Evolutionary conservation across 2,113 vertebrate genomes (phyloP), one percentile per base, ranked within the genome.

Genomic region (Corydoras maculifer): DNA sequence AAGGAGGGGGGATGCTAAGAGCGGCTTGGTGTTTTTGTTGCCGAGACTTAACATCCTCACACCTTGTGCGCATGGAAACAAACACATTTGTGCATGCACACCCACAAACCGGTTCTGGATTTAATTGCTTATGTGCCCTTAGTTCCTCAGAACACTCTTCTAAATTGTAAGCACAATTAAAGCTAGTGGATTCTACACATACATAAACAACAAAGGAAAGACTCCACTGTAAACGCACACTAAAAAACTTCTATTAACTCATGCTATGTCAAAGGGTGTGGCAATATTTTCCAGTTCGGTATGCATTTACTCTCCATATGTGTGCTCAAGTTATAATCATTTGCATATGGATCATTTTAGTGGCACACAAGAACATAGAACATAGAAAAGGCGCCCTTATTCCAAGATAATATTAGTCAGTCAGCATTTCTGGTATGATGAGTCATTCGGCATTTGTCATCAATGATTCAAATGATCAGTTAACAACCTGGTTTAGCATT

Each of bases 1-100:
- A 8, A 3, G n/a, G 15, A 15, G 58, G 12, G 10, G 31, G 73
- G 55, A 13, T 9, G 55, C 51, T 73, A 66, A 67, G 30, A 54
- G 15, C 35, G 8, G 72, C 57, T 31, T 49, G 71, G 74, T 71
- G 74, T 71, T 75, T 70, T 70, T 62, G 58, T 49, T 68, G 58
- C 69, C 68, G 53, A 58, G 51, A 68, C 59, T 63, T 72, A 60
- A 62, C 65, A 72, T 51, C 30, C 43, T 68, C 55, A 62, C 59
- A 76, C 69, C 59, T 68, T 30, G 54, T 15, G 32, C 70, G 30
- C 58, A 31, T 32, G 35, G 8, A 48, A 57, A 55, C 62, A 61
- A 54, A 64, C 53, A 72, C 15, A 58, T 8, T 43, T 43, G 35
- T 43, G 35, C 74, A 70, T 7, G 5, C 69, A 61, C 31, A 61